These are phyloP conservation scores for Catocala sponsa DNA, from an alignment of 2,888 invertebrate species.

Conservation along the genomic window DNA sequence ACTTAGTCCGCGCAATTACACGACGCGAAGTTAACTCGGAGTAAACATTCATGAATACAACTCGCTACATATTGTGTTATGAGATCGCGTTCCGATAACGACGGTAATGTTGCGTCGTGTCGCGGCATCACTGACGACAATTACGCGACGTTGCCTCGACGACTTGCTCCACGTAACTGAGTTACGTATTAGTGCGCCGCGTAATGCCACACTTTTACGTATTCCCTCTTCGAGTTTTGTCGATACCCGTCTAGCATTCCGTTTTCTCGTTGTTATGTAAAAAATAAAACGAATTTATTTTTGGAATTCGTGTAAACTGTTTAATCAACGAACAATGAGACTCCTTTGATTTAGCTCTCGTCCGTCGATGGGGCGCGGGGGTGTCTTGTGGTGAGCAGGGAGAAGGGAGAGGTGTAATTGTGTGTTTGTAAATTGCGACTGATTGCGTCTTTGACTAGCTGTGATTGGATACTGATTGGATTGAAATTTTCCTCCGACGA, in stretches of 20 bases:
- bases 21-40: conserved; percentile 5
- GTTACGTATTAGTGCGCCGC: neutral
- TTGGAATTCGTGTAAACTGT: conserved; percentile 9
- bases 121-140: too few species aligned
- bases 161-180: neutral
- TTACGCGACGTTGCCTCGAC: neutral
- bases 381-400: neutral
- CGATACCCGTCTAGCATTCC: neutral
- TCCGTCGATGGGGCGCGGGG: too few species aligned
- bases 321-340: conserved; percentile 15
- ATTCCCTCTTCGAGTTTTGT: neutral
- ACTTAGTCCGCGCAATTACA: conserved; percentile 5
- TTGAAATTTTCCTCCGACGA: conserved; percentile 8
- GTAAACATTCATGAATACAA: too few species aligned
- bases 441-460: conserved; percentile 23
- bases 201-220: neutral
- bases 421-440: conserved; percentile 12
- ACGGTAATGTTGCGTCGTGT: neutral
- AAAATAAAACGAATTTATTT: conserved; percentile 12
- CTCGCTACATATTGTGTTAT: neutral
- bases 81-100: neutral
- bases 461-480: conserved; percentile 17
- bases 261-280: neutral
- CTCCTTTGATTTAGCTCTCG: conserved; percentile 11
- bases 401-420: neutral